These are phyloP conservation scores for Ommatoiulus sabulosus DNA, from an alignment of 2,888 invertebrate genomes.

Conservation along the genomic window DNA sequence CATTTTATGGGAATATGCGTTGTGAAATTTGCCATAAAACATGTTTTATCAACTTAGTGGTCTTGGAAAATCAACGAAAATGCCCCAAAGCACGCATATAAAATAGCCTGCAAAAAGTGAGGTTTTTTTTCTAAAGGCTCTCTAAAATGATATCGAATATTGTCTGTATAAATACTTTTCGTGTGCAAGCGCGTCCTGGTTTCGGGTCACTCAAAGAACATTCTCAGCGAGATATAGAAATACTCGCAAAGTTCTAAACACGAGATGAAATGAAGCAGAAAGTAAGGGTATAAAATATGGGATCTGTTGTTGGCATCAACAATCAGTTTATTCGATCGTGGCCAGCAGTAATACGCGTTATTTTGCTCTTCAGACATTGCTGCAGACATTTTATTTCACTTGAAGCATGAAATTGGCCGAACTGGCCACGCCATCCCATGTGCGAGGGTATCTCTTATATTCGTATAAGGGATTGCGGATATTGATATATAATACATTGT, in stretches of 20 bases:
- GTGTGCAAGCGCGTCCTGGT: no score
- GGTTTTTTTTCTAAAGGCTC: no score
- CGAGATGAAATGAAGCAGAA: not conserved
- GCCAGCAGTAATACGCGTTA: not conserved
- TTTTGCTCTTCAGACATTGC: not conserved
- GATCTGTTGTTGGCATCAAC: constrained; percentile 11
- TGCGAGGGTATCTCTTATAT: no score
- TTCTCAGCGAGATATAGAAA: not conserved
- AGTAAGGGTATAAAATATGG: not conserved
- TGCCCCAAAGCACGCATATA: not conserved
- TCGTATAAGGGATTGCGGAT: not conserved
- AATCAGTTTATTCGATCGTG: not conserved
- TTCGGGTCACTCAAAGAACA: not conserved
- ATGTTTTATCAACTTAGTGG: not conserved
- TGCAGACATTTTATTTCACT: not conserved
- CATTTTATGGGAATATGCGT: not conserved
- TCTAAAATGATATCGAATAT: no score
- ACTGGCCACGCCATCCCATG: not conserved
- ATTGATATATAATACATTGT: no score
- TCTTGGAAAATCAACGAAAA: not conserved
- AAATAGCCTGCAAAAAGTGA: not conserved
- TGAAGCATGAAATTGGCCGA: constrained; percentile 46
- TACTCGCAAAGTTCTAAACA: not conserved
- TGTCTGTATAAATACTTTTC: no score
- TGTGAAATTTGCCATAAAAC: not conserved